A percentile compares a stretch with the other conserved stretches of the same genome.
These are phyloP conservation scores for Mythimna loreyi DNA, from an alignment of 2,888 invertebrate species.

Conservation along the genomic window DNA sequence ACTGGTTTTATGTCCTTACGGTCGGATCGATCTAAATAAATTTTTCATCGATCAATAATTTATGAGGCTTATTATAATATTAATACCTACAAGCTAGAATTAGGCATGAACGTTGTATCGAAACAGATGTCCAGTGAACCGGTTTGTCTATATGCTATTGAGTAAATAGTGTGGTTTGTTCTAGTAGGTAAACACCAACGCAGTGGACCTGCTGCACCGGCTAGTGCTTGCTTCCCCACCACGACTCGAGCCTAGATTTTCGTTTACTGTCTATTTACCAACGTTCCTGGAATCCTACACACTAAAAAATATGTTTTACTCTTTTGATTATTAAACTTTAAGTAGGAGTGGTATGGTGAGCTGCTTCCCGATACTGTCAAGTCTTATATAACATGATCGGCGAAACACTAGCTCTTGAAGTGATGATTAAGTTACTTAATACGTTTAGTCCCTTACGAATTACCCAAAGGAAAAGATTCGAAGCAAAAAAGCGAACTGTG, in stretches of 20 bases:
- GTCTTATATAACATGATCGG: background rate
- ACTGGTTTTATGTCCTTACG: constrained; percentile 47
- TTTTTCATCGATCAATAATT: constrained; percentile 56
- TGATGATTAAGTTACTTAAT: background rate
- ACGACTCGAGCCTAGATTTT: background rate
- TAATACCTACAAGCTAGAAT: constrained; percentile 45
- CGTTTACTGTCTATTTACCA: too few species aligned
- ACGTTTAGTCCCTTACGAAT: too few species aligned
- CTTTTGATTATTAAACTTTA: background rate
- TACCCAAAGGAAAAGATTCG: background rate
- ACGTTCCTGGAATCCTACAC: background rate
- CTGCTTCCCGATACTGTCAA: background rate
- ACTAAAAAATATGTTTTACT: background rate
- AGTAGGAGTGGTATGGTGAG: background rate
- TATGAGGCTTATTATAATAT: constrained; percentile 55
- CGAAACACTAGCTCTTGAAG: background rate
- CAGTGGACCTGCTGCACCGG: background rate
- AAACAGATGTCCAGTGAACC: constrained; percentile 46
- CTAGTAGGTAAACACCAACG: constrained; percentile 6
- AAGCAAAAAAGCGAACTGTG: background rate
- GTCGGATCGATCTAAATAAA: constrained; percentile 52
- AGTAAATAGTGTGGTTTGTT: constrained; percentile 27
- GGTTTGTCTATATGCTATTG: constrained; percentile 25
- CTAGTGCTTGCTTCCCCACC: background rate
- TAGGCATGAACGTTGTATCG: constrained; percentile 35